These are phyloP conservation scores for Gadus chalcogrammus DNA, from an alignment of 2,113 vertebrate species.

Conservation along the genomic window DNA sequence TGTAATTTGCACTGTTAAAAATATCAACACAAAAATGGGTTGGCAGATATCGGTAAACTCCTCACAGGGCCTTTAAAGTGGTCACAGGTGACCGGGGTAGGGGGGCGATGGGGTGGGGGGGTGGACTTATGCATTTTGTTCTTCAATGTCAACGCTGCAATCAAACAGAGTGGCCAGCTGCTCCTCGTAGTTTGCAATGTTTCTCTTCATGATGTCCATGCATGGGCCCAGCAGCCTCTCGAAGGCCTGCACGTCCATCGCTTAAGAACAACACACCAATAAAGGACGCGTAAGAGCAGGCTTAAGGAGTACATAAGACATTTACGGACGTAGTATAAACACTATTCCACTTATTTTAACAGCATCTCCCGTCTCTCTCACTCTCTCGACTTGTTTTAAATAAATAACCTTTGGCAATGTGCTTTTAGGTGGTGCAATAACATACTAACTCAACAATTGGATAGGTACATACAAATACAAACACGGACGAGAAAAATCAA, in stretches of 20 bases:
- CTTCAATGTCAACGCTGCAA: conserved; percentile 91
- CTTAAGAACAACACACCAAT: conserved; percentile 57
- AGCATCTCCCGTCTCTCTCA: too few species aligned
- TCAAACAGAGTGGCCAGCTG: conserved; percentile 93
- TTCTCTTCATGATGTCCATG: conserved; percentile 99
- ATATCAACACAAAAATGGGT: too few species aligned
- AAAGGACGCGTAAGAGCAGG: not conserved
- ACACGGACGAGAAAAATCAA: conserved; percentile 3
- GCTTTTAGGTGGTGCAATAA: too few species aligned
- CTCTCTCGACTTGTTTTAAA: too few species aligned
- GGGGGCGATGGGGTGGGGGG: not conserved
- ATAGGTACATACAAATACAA: not conserved
- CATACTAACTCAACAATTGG: too few species aligned
- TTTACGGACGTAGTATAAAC: too few species aligned
- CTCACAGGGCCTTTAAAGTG: not conserved
- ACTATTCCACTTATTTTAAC: too few species aligned
- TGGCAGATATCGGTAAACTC: too few species aligned
- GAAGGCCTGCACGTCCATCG: conserved; percentile 95
- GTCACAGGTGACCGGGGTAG: not conserved
- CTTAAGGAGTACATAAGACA: too few species aligned
- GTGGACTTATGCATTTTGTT: conserved; percentile 79
- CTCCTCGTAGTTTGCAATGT: conserved; percentile 97
- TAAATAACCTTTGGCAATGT: too few species aligned
- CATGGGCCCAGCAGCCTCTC: conserved; percentile 98
- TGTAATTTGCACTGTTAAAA: not conserved